Evolutionary conservation across 2,888 invertebrate species (phyloP), one percentile per base, ranked within the genome.

Genomic region (Mythimna pallens): DNA sequence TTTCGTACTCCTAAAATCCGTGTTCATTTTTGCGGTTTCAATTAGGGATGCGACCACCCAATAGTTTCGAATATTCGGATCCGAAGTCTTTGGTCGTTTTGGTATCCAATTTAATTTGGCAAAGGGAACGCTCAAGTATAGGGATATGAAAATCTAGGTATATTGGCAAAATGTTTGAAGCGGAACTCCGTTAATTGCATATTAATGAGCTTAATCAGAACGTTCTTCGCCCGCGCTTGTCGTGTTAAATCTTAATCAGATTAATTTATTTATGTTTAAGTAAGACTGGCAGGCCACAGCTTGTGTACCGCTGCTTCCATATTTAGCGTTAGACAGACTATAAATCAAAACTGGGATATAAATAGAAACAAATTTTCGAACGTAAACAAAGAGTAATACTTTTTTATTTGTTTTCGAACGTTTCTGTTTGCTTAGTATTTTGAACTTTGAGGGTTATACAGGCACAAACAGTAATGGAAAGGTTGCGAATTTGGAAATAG

Each of bases 1-100:
- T 58, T 14, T 54, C 30, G 25, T 54, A n/a, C 25, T 40, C 40
- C 22, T 55, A 59, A 85, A 82, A 83, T 71, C 66, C 40, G 47
- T 52, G 66, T 57, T 62, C 65, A 70, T 80, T 83, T 85, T 73
- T 82, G 68, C 59, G 83, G 74, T 78, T 79, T 79, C 74, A 71
- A 74, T 82, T 70, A 69, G 43, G 57, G 71, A 65, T 70, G 40
- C 47, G 65, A 62, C 68, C 73, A 83, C 50, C 58, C 54, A 22
- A 82, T 85, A 85, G 68, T 82, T 78, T 78, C 25, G 20, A 54
- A 77, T 66, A 59, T 73, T 73, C n/a, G 17, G 3, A 30, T 65
- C 43, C 22, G 25, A 55, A 57, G 30, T 67, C 59, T 66, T n/a
- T 54, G 50, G 58, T 54, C 57, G n/a, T 58, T 65, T 22, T n/a